Evolutionary conservation across 2,113 vertebrate genomes (phyloP), one percentile per base, ranked within the genome.

Genomic region (Sceloporus tristichus): DNA sequence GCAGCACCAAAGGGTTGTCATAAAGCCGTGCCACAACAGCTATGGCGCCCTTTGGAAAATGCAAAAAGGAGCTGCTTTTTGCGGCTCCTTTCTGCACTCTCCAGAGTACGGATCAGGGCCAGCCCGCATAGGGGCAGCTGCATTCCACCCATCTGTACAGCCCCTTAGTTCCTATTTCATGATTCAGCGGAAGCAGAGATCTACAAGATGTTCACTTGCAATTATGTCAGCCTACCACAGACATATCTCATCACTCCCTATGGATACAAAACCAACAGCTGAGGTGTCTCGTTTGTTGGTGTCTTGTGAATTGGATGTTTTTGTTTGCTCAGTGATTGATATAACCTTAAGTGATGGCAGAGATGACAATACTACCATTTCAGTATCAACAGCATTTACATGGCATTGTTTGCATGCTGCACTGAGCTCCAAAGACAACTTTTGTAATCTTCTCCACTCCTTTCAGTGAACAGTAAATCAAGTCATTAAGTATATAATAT

Each of bases 391-490:
- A 91, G 76, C 88, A 75, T 82, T 83, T 86, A 82, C 84, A 91
- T 0, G 0, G 70, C 53, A 88, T 93, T 85, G 84, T 82, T 95
- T 87, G 85, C 88, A 79, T 81, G 34, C 89, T 95, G 85, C 90
- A 91, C 85, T 83, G 78, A 29, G 84, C 87, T 88, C 90, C 54
- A 0, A 65, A 90, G 71, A 80, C 83, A 76, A 81, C 29, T 62
- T 92, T 87, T 88, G 87, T 92, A 91, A 95, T 90, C 85, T 86
- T 84, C 79, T 89, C 88, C 80, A 88, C 34, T 94, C 87, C 88
- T 85, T 85, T 85, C 84, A 86, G 87, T 71, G 3, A 94, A 92
- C 91, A 91, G 85, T 94, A 95, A 96, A 94, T 96, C 92, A 90
- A 71, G 91, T 90, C 90, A 91, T 89, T 90, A 93, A 94, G 90